Evolutionary conservation across 2,797 vertebrate genomes (phyloP), one percentile per base, ranked within the genome.

Genomic region (Spinus pinus): DNA sequence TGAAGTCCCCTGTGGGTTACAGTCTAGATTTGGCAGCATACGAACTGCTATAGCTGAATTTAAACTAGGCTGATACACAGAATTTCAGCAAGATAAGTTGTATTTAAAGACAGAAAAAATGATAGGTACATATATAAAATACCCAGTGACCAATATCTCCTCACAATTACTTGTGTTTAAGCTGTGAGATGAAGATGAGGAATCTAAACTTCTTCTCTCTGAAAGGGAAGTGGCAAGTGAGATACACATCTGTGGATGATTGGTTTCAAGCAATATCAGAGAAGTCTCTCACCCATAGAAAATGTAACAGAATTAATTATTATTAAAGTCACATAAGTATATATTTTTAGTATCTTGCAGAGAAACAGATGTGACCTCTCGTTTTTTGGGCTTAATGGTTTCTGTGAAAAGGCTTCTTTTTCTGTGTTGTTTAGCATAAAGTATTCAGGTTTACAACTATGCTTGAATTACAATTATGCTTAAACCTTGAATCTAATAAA

Each of bases 1-100:
- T 98, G 97, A 98, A 97, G 97, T 98, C 98, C 96, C 97, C 77
- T 73, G 97, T 93, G 98, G 74, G 51, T 88, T 96, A 82, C 87
- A 92, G 81, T 96, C 89, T 93, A 87, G 84, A 94, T 96, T 87
- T 96, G 93, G 94, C 94, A 96, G 93, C 46, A 61, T 51, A 58
- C 69, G 37, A 67, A 88, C 78, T 84, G 74, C 88, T 86, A 51
- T 75, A 92, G 86, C 79, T 96, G 96, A 97, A 97, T 98, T 97
- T 97, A 94, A 98, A 96, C 90, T 77, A 93, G 69, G 64, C 24
- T 86, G 71, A 84, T 92, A 67, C 30, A 92, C 72, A 88, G 81
- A 95, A 94, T 51, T 90, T 70, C 78, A 95, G 82, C 61, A 89
- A 73, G 24, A 82, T 80, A 74, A 71, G 35, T 49, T 94, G 28